Base-by-base conservation (phyloP, 1,140 invertebrate genomes). In the Eupristina koningsbergeri region DNA sequence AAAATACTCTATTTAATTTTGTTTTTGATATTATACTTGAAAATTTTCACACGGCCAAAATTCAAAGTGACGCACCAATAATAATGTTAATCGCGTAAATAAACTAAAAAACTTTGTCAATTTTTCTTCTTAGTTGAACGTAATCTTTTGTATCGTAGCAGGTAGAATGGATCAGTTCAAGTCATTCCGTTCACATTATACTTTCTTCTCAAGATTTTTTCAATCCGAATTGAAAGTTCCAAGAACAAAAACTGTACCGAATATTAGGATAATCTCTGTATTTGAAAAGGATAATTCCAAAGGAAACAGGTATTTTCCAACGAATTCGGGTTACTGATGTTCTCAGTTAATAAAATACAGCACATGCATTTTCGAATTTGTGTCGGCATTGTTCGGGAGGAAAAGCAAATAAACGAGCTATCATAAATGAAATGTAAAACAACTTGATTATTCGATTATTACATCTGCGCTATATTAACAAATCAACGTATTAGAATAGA, bases 41-140 rank as follows among this genome's bases (percentile, higher is more conserved):
- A 45, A 45, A 11, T 45, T 7, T 11, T 45, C 5, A 45, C 6
- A 45, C 11, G 11, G 11, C 5, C 5, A 45, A 45, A 45, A 7
- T 45, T 45, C 11, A 45, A 45, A 11, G 41, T 45, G 11, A 17
- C 2, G 19, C 50, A 19, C 17, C 2, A 58, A 3, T 26, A 26
- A 58, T 58, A 26, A 58, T 41, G n/a, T 64, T 45, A 75, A 82
- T 64, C 17, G 64, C n/a, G 39, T 64, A 6, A 29, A 64, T 31
- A 64, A 15, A n/a, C 13, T 31, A 64, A 64, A 64, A 50, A 58
- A 58, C 53, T 3, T 53, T 58, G 19, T 26, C 19, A 26, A 58
- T 58, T 26, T 58, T 26, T 26, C 19, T 58, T 9, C 26, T 26
- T 5, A 26, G 53, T 58, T 67, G 1, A 67, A 36, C 29, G 36